These are phyloP conservation scores for Anarsia innoxiella DNA, from an alignment of 2,888 invertebrate genomes.

Conservation along the genomic window DNA sequence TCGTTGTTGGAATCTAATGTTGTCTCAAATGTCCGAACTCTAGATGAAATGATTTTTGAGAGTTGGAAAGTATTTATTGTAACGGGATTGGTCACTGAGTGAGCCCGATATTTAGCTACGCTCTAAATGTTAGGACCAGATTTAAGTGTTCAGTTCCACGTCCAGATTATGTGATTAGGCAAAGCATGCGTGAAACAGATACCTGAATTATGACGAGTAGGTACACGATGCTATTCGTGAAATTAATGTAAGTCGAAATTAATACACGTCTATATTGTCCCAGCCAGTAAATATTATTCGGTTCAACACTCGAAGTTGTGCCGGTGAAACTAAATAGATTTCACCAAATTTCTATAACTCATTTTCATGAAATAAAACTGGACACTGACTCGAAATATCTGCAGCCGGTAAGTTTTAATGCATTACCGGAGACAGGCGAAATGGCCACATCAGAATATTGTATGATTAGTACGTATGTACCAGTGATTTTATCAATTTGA, in stretches of 20 bases:
- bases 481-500: slow-evolving; percentile 25
- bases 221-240: slow-evolving; percentile 26
- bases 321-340: no score
- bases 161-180: slow-evolving; percentile 68
- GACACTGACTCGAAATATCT: no score
- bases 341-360: no score
- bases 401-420: no score
- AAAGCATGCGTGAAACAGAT: slow-evolving; percentile 66
- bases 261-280: no score
- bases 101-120: slow-evolving; percentile 35
- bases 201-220: slow-evolving; percentile 49
- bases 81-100: slow-evolving; percentile 36
- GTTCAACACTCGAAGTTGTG: no score
- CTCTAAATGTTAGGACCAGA: slow-evolving; percentile 58
- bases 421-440: no score
- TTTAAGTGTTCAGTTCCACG: slow-evolving; percentile 68
- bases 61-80: slow-evolving; percentile 30
- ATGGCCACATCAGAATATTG: no score
- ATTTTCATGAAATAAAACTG: no score
- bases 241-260: slow-evolving; percentile 22
- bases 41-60: slow-evolving; percentile 44
- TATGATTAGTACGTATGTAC: no score
- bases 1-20: slow-evolving; percentile 36
- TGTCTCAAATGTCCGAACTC: slow-evolving; percentile 42
- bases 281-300: no score